Percentiles rank a stretch among this genome's conserved stretches.
Evolutionary conservation across 30 jellyfish, hydroid and myxozoan genomes (phyloP).

Genomic region (Sanderia malayensis): DNA sequence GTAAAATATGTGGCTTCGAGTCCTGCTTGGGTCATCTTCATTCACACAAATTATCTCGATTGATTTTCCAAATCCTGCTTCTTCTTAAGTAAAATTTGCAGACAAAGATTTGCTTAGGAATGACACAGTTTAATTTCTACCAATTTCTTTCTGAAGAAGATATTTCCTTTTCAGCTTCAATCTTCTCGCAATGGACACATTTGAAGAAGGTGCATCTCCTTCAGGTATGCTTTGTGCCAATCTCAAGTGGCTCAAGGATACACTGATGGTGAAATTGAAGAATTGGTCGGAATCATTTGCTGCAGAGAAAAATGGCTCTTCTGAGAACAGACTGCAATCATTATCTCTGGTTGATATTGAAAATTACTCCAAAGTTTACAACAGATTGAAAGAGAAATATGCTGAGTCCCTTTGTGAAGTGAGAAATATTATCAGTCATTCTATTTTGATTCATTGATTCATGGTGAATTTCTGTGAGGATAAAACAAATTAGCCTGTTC

Average conservation of each 20-base stretch:
- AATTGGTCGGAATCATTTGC: conserved; percentile 66
- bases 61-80: too few species aligned
- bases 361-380: conserved; percentile 58
- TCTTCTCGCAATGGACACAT: conserved; percentile 7
- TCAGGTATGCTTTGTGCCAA: conserved; percentile 68
- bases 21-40: too few species aligned
- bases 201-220: conserved; percentile 28
- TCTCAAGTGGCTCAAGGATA: conserved; percentile 60
- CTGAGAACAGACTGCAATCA: conserved; percentile 50
- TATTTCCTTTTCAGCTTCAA: conserved; percentile 18
- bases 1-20: too few species aligned
- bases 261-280: conserved; percentile 58
- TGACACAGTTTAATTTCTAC: not conserved
- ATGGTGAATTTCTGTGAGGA: too few species aligned
- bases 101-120: not conserved
- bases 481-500: too few species aligned
- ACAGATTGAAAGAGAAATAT: conserved; percentile 70
- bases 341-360: conserved; percentile 73
- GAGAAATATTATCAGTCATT: not conserved
- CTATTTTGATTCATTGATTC: too few species aligned
- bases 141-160: not conserved
- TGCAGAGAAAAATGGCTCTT: conserved; percentile 11
- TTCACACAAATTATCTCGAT: too few species aligned
- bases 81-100: not conserved
- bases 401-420: conserved; percentile 83